phyloP scores from a whole-genome alignment of 2,797 vertebrate genomes.

The Fistularia tabacaria region DNA sequence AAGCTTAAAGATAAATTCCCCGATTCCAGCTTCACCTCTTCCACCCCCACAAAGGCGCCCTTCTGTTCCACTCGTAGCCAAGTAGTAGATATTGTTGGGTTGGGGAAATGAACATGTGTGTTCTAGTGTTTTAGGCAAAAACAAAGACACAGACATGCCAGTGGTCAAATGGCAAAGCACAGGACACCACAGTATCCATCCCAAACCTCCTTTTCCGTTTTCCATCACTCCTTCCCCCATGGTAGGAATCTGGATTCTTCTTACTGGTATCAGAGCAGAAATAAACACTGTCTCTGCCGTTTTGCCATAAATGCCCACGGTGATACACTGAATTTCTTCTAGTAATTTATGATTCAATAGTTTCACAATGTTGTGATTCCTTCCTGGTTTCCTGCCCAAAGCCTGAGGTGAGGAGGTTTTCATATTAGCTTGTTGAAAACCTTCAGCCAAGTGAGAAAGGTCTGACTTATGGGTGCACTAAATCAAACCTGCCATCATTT shows the following conservation, averaged over 20 bases:
- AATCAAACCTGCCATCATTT: conserved; percentile 52
- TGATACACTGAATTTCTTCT: conserved; percentile 40
- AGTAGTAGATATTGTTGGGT: conserved; percentile 50
- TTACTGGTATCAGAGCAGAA: conserved; percentile 31
- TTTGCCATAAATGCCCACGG: conserved; percentile 29
- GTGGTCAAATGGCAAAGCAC: conserved; percentile 54
- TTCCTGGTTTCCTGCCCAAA: conserved; percentile 34
- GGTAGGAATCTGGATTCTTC: conserved; percentile 32
- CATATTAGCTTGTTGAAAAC: conserved; percentile 49
- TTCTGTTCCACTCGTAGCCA: conserved; percentile 33
- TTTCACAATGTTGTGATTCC: conserved; percentile 40
- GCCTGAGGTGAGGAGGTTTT: conserved; percentile 47
- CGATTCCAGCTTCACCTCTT: conserved; percentile 13
- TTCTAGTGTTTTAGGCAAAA: conserved; percentile 54
- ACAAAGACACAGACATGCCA: conserved; percentile 57
- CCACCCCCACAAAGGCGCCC: conserved; percentile 32
- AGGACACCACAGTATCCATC: conserved; percentile 50
- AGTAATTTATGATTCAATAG: conserved; percentile 51
- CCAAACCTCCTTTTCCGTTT: conserved; percentile 34
- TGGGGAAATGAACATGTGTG: conserved; percentile 61
- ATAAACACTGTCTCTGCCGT: conserved; percentile 41
- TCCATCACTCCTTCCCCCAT: conserved; percentile 21
- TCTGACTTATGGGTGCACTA: conserved; percentile 49
- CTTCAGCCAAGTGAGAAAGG: conserved; percentile 49
- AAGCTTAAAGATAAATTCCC: conserved; percentile 47